Evolutionary conservation across 1,140 invertebrate species (phyloP), one percentile per base, ranked within the genome.

Genomic region (Palaemon carinicauda): DNA sequence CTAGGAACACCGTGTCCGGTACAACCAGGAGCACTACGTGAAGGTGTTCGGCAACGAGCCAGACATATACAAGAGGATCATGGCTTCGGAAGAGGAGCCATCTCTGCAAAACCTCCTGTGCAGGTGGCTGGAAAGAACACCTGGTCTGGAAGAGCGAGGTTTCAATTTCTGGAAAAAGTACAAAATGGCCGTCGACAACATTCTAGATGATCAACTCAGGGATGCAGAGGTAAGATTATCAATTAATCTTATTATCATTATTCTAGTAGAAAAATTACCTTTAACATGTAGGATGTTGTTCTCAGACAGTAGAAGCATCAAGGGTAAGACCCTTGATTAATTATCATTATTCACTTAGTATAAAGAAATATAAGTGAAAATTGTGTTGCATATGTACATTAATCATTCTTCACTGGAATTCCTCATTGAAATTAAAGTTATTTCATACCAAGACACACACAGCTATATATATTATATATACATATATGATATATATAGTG

Each of bases 81-180:
- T 94, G 82, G 93, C 94, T 87, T 98, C 97, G 0, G 95, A 98
- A 91, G 92, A 93, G 4, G 95, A 98, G 89, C 96, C 96, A 0
- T 97, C 97, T 0, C 92, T 99, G 1, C 93, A 95, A 51, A 94
- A 94, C 77, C 92, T 99, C 7, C 95, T 99, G 33, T 95, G 98
- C 91, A 94, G 95, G 65, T 99, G 98, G 98, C 92, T 99, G 60
- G 96, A 98, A 88, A 92, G 98, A 24, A 99, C 98, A 0, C 98
- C 98, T 0, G 98, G 98, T 0, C 92, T 99, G 3, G 95, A 96
- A 89, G 91, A 91, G 78, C 92, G 94, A 77, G 96, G 96, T 2
- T 98, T 98, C 90, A 95, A 98, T 91, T 99, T 99, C 92, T 98
- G 97, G 97, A 94, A 94, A 9, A 97, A 98, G 90, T 99, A 98